Evolutionary conservation across 2,888 invertebrate genomes (phyloP).

Genomic region (Catocala sponsa): DNA sequence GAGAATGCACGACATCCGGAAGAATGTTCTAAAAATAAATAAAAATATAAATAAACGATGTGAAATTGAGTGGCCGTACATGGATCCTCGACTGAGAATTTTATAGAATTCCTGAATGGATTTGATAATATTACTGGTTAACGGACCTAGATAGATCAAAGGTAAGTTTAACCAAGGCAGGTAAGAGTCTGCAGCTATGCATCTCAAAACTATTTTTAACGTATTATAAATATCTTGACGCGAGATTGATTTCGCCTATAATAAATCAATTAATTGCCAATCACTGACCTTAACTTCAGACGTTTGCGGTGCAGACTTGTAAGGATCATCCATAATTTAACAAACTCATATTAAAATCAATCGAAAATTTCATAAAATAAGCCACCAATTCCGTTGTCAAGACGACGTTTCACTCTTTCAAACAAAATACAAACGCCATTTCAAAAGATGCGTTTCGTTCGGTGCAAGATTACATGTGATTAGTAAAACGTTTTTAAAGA

Average conservation of each 20-base stretch:
- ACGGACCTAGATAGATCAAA: conserved; percentile 18
- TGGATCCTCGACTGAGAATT: conserved; percentile 31
- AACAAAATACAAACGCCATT: conserved; percentile 77
- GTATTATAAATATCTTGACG: conserved; percentile 68
- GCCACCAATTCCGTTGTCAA: conserved; percentile 81
- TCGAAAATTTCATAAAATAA: conserved; percentile 68
- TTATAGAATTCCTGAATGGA: conserved; percentile 36
- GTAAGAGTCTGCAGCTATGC: conserved; percentile 66
- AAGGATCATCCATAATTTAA: conserved; percentile 84
- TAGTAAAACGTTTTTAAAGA: no score
- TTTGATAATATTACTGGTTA: conserved; percentile 7
- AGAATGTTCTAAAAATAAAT: conserved; percentile 87
- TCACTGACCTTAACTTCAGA: conserved; percentile 75
- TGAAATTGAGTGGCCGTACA: conserved; percentile 40
- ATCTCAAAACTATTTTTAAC: conserved; percentile 75
- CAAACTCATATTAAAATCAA: conserved; percentile 80
- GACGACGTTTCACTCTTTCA: conserved; percentile 79
- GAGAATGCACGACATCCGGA: conserved; percentile 87
- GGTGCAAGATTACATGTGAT: background rate
- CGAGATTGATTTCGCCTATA: conserved; percentile 52
- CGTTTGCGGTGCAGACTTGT: conserved; percentile 65
- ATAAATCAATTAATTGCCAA: conserved; percentile 22
- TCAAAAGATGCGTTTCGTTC: conserved; percentile 54
- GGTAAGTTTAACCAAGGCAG: conserved; percentile 45
- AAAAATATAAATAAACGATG: conserved; percentile 69